Percentiles rank a stretch among this genome's conserved stretches.
These are phyloP conservation scores for Alligator sinensis DNA, from an alignment of 2,113 vertebrate species.

Conservation along the genomic window DNA sequence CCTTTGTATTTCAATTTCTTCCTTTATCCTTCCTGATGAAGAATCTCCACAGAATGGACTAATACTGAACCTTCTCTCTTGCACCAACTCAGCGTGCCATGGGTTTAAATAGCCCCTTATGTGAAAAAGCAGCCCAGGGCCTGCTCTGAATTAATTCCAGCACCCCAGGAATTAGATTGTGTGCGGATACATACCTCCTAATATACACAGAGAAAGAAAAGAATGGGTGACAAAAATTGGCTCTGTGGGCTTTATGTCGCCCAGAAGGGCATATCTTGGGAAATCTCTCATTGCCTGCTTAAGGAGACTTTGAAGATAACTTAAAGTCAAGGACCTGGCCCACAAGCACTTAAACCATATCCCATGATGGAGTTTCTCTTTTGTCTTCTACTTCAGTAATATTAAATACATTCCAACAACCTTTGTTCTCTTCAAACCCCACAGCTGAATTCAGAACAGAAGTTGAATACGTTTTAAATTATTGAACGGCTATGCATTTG, in stretches of 20 bases:
- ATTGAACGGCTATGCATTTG: not conserved
- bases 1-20: slow-evolving; percentile 13
- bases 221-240: not conserved
- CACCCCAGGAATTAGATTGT: not conserved
- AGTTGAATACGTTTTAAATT: not conserved
- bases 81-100: not conserved
- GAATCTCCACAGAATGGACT: not conserved
- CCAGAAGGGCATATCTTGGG: not conserved
- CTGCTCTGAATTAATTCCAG: not conserved
- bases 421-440: not conserved
- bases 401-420: slow-evolving; percentile 6
- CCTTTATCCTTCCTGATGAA: not conserved
- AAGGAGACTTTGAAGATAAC: not conserved
- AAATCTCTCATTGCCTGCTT: not conserved
- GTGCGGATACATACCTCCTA: not conserved
- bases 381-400: not conserved
- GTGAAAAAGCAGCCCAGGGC: not conserved
- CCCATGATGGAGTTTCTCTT: not conserved
- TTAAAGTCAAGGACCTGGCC: not conserved
- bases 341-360: not conserved
- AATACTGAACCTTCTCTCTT: not conserved
- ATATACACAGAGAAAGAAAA: not conserved
- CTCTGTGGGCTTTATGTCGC: not conserved
- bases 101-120: not conserved
- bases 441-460: slow-evolving; percentile 1